Evolutionary conservation across 2,888 invertebrate genomes (phyloP), one percentile per base, ranked within the genome.

Genomic region (Ceramica pisi): DNA sequence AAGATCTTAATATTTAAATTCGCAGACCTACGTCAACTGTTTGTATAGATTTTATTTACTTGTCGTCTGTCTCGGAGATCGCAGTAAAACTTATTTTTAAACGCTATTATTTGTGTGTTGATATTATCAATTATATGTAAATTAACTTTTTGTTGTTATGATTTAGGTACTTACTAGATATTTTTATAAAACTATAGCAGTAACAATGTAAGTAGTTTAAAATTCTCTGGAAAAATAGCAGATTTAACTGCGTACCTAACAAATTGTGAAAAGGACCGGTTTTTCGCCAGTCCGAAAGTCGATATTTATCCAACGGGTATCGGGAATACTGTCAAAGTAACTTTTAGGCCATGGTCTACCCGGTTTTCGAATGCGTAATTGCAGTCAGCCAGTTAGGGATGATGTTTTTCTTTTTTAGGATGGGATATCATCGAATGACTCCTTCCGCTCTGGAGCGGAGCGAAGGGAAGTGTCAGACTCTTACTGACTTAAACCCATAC

Each of bases 81-180:
- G 67, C 8, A 51, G 21, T 31, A 44, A 23, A 65, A 64, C 65
- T 48, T 35, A 64, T 38, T 63, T 51, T 21, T 35, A 23, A 38
- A 38, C 55, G 55, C 55, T 23, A 8, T 63, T 12, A 19, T 63
- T 53, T 38, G 5, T 35, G 19, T 35, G 16, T 26, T 6, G n/a
- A 56, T 35, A 35, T 35, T 55, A 35, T 55, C 10, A 35, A 9
- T 19, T 53, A 10, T 55, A 19, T 55, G 3, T 55, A 31, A 31
- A 31, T 55, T 10, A 55, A 55, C 7, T 26, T 8, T 2, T 51
- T 46, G 2, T 19, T 50, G 14, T 14, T 41, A 41, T 14, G n/a
- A n/a, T n/a, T n/a, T n/a, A n/a, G n/a, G n/a, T 41, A 4, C 3
- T 41, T 6, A 41, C 14, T 41, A 41, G 41, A 12, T 2, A 2